Evolutionary conservation across 2,797 vertebrate genomes (phyloP).

Genomic region (Bucorvus abyssinicus): DNA sequence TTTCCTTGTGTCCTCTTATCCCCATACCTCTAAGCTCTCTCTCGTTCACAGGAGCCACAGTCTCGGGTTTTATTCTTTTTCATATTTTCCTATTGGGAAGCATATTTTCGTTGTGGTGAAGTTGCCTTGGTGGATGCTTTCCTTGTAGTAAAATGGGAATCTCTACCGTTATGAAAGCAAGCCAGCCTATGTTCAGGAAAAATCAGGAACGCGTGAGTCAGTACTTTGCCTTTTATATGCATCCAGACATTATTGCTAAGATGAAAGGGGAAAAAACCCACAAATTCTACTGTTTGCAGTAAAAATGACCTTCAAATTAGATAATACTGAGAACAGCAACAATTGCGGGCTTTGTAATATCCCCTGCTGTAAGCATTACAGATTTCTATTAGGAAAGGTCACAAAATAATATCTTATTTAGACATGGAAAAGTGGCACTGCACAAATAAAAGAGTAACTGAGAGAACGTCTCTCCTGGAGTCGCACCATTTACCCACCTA

Average conservation of each 20-base stretch:
- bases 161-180: neutral
- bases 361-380: neutral
- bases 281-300: neutral
- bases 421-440: neutral
- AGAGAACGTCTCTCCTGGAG: neutral
- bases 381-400: neutral
- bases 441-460: neutral
- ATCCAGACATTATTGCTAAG: neutral
- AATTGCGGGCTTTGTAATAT: neutral
- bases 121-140: neutral
- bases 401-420: neutral
- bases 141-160: neutral
- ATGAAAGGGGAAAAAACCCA: rapidly evolving
- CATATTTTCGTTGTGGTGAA: neutral
- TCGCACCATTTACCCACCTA: neutral
- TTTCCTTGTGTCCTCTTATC: neutral
- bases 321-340: neutral
- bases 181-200: neutral
- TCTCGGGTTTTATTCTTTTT: neutral
- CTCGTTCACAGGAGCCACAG: neutral
- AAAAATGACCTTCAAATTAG: neutral
- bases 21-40: neutral
- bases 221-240: neutral
- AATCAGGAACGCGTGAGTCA: neutral
- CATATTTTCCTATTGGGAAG: neutral